Conservation (phyloP, 2,888 invertebrate genomes). For the Tetramorium bicarinatum region DNA sequence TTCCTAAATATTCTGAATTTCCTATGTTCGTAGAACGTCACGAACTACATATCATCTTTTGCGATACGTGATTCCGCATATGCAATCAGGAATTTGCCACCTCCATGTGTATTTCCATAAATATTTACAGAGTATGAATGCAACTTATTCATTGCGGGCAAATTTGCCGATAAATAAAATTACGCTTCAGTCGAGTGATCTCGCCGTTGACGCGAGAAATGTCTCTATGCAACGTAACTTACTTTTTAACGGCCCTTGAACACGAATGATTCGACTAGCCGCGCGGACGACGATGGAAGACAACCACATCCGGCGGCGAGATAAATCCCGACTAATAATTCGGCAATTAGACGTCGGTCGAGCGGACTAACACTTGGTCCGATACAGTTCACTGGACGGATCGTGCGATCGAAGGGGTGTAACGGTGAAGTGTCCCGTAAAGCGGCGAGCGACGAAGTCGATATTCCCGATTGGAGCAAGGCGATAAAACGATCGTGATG, state of each 20-base stretch:
- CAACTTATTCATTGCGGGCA: not conserved
- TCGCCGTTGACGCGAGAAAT: not conserved
- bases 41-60: not conserved
- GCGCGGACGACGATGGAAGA: slow-evolving; percentile 18
- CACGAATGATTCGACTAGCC: not conserved
- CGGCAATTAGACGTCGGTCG: slow-evolving; percentile 69
- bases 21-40: not conserved
- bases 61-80: slow-evolving; percentile 2
- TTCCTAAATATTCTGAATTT: not conserved
- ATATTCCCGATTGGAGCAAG: slow-evolving; percentile 72
- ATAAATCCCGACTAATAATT: slow-evolving; percentile 71
- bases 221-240: not conserved
- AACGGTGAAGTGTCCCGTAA: slow-evolving; percentile 53
- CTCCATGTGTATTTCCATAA: not conserved
- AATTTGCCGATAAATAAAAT: slow-evolving; percentile 41
- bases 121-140: slow-evolving; percentile 39
- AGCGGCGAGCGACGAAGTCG: slow-evolving; percentile 67
- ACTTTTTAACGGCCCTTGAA: slow-evolving; percentile 24
- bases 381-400: slow-evolving; percentile 33
- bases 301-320: slow-evolving; percentile 57
- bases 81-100: not conserved
- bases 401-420: slow-evolving; percentile 50
- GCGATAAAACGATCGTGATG: slow-evolving; percentile 77
- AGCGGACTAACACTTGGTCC: slow-evolving; percentile 70
- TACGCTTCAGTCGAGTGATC: not conserved